Percentiles rank a stretch among this genome's conserved stretches.
phyloP scores from a whole-genome alignment of 2,113 vertebrate species.

The Phocoena phocoena region DNA sequence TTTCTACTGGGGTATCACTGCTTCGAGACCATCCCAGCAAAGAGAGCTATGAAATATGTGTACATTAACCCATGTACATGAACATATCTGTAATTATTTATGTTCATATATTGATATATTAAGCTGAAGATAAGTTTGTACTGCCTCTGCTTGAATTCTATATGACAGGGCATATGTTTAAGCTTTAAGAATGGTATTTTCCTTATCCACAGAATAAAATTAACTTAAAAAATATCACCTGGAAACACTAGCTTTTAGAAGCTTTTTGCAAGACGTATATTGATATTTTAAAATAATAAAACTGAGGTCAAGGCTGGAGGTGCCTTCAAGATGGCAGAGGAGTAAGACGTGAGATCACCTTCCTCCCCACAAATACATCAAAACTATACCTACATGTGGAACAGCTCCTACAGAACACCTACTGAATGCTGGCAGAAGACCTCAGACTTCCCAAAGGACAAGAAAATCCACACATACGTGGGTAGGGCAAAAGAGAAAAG shows the following conservation, averaged over 20 bases:
- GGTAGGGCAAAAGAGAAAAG: no score
- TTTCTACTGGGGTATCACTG: background rate
- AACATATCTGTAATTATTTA: background rate
- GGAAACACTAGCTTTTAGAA: background rate
- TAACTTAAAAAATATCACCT: background rate
- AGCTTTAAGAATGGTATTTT: background rate
- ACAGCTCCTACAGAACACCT: no score
- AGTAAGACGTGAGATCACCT: no score
- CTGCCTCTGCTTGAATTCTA: background rate
- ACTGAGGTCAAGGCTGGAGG: background rate
- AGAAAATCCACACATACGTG: no score
- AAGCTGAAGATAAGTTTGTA: background rate
- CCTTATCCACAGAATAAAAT: background rate
- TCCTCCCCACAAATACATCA: no score
- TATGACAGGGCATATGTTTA: background rate
- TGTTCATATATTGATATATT: background rate
- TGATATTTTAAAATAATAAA: constrained; percentile 34
- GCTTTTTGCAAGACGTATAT: constrained; percentile 7
- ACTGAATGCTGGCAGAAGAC: no score
- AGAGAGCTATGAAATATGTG: background rate
- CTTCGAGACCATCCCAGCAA: background rate
- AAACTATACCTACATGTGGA: no score
- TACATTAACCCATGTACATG: background rate
- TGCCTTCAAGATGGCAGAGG: no score
- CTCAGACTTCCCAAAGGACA: no score